These are phyloP conservation scores for Enteromius unitaeniatus DNA, from an alignment of 2,797 vertebrate species.

Conservation along the genomic window DNA sequence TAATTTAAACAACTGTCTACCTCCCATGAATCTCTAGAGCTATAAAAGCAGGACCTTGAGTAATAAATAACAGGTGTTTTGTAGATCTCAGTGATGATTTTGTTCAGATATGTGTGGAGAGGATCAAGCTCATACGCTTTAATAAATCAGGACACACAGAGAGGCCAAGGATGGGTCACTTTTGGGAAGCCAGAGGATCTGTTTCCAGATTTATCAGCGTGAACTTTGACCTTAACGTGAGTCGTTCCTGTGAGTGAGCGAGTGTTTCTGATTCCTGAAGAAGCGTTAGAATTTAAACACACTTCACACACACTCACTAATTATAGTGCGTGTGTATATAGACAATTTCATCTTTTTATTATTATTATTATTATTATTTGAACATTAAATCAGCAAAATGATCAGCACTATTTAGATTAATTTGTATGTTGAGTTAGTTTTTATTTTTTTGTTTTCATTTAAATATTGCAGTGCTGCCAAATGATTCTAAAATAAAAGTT, in stretches of 20 bases:
- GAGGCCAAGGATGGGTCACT: conserved; percentile 25
- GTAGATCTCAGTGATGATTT: neutral
- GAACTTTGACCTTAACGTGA: conserved; percentile 52
- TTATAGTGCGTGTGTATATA: neutral
- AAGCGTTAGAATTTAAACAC: neutral
- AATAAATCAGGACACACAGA: conserved; percentile 19
- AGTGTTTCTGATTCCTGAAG: conserved; percentile 36
- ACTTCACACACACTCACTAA: neutral
- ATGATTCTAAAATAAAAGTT: no score
- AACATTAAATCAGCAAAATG: no score
- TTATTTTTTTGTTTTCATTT: no score
- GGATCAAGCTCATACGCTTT: neutral
- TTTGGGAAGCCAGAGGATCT: conserved; percentile 26
- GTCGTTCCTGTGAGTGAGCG: neutral
- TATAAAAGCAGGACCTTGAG: neutral
- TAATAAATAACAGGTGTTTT: neutral
- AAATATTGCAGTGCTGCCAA: no score
- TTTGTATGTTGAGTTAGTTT: no score
- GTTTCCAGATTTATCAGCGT: conserved; percentile 52
- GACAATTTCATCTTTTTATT: no score
- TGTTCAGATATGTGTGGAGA: neutral
- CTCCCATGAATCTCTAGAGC: neutral
- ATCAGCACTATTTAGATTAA: no score
- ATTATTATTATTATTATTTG: no score
- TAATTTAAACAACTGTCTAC: neutral